Percentiles rank a stretch among this genome's conserved stretches.
These are phyloP conservation scores for Geotrypetes seraphini DNA, from an alignment of 2,797 vertebrate species.

Conservation along the genomic window DNA sequence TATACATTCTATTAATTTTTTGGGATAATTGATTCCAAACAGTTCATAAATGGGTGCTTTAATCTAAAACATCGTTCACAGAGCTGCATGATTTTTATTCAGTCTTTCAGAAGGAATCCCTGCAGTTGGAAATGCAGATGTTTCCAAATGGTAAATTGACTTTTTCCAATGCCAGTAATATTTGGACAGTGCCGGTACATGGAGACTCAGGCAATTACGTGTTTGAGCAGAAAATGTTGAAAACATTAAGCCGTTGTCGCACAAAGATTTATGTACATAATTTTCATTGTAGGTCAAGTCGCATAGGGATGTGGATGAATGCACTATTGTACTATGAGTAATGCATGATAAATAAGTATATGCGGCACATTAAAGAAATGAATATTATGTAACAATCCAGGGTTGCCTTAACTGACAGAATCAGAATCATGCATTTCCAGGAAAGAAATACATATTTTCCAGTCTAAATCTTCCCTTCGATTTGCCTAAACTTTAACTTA, in stretches of 20 bases:
- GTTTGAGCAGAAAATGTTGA: not conserved
- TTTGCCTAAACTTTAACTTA: no score
- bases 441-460: no score
- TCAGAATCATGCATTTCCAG: no score
- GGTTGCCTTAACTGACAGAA: no score
- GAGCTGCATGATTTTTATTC: no score
- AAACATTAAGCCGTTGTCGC: not conserved
- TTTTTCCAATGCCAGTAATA: constrained; percentile 1
- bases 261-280: not conserved
- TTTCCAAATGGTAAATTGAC: constrained; percentile 1
- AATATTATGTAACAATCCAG: not conserved
- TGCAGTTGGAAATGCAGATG: constrained; percentile 8
- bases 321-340: not conserved
- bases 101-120: no score
- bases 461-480: no score
- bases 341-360: not conserved
- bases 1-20: no score
- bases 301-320: not conserved
- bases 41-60: no score
- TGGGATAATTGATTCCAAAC: no score
- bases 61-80: no score
- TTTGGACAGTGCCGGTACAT: not conserved
- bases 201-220: not conserved
- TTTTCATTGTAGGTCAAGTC: constrained; percentile 1
- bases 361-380: not conserved